These are phyloP conservation scores for Sarcoramphus papa DNA, from an alignment of 2,797 vertebrate genomes.

Conservation along the genomic window DNA sequence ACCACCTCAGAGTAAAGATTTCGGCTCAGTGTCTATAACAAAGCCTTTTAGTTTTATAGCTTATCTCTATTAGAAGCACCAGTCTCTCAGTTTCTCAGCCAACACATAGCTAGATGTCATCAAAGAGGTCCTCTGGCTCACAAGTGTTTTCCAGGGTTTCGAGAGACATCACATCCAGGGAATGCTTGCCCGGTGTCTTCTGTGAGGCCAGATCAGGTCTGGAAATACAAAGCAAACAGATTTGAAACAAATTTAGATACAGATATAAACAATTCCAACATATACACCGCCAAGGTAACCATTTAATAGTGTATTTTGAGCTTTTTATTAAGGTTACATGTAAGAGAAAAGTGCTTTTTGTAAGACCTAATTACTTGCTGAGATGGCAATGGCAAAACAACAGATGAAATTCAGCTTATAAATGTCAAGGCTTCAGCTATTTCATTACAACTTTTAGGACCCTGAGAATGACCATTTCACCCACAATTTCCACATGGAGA, in stretches of 20 bases:
- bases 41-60: not conserved
- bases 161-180: slow-evolving; percentile 55
- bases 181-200: not conserved
- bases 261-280: not conserved
- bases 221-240: slow-evolving; percentile 31
- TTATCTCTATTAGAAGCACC: not conserved
- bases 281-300: not conserved
- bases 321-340: not conserved
- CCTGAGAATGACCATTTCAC: not conserved
- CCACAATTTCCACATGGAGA: not conserved
- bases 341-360: not conserved
- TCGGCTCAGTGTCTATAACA: not conserved
- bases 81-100: not conserved
- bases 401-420: not conserved
- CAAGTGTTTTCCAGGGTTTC: slow-evolving; percentile 70
- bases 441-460: not conserved
- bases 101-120: slow-evolving; percentile 74
- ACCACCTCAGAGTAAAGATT: not conserved
- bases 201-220: slow-evolving; percentile 51
- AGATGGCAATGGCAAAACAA: not conserved
- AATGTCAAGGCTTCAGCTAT: not conserved
- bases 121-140: slow-evolving; percentile 82
- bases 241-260: not conserved
- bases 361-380: not conserved
- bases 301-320: not conserved